A percentile compares a stretch with the other conserved stretches of the same genome.
Evolutionary conservation across 1,140 invertebrate genomes (phyloP).

Genomic region (Agrypnia vestita): DNA sequence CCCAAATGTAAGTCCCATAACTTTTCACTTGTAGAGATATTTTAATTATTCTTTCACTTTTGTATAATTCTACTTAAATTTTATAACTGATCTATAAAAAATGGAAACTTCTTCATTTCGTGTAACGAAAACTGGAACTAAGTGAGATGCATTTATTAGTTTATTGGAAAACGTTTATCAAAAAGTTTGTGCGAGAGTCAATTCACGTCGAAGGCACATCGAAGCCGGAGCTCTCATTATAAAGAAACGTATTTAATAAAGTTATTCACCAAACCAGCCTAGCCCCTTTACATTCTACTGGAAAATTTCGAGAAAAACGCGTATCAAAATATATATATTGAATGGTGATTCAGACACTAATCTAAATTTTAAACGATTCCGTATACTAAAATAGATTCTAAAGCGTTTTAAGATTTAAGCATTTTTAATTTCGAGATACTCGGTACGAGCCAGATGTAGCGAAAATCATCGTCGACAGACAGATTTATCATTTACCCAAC

Average conservation of each 20-base stretch:
- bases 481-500: constrained; percentile 10
- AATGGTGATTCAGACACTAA: constrained; percentile 46
- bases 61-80: too few relatives aligned
- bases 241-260: background rate
- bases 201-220: constrained; percentile 53
- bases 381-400: constrained; percentile 60
- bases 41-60: too few relatives aligned
- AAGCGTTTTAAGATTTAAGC: constrained; percentile 52
- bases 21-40: too few relatives aligned
- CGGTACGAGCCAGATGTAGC: constrained; percentile 3
- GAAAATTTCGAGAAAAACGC: constrained; percentile 57
- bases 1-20: too few relatives aligned
- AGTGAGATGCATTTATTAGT: background rate
- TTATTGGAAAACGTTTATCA: constrained; percentile 8
- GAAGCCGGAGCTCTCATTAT: constrained; percentile 33
- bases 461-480: constrained; percentile 7
- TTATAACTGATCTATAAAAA: too few relatives aligned
- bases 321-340: constrained; percentile 61
- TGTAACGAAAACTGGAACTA: too few relatives aligned
- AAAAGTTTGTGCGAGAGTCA: constrained; percentile 40
- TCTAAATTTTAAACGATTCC: constrained; percentile 49
- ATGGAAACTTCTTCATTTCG: too few relatives aligned
- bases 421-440: constrained; percentile 42
- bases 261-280: constrained; percentile 20
- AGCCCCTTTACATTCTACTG: constrained; percentile 48